A percentile compares a stretch with the other conserved stretches of the same genome.
Evolutionary conservation across 1,140 invertebrate species (phyloP).

Genomic region (Neoseiulus cucumeris): DNA sequence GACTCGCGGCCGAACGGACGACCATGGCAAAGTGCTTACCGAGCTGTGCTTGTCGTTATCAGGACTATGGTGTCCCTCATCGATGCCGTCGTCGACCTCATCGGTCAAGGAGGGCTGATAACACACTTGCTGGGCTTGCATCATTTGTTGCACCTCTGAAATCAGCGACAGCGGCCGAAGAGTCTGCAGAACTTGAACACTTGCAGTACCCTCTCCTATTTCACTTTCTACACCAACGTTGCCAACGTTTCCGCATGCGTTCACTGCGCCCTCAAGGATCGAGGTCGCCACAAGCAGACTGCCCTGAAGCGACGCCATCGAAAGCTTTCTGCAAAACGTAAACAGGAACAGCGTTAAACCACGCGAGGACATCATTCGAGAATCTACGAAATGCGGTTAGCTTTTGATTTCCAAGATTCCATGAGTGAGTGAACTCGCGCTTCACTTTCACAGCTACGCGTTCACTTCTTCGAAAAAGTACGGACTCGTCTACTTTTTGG

Average conservation of each 20-base stretch:
- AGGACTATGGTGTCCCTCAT: slow-evolving; percentile 10
- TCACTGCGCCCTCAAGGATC: slow-evolving; percentile 10
- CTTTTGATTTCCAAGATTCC: too few species aligned
- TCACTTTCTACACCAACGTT: slow-evolving; percentile 8
- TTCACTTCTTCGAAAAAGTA: too few species aligned
- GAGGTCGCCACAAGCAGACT: slow-evolving; percentile 11
- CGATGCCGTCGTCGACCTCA: not conserved
- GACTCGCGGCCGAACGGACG: too few species aligned
- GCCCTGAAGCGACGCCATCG: slow-evolving; percentile 11
- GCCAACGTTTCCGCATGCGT: slow-evolving; percentile 11
- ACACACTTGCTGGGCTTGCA: slow-evolving; percentile 8
- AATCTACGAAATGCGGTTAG: too few species aligned
- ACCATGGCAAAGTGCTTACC: not conserved
- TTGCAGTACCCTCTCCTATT: not conserved
- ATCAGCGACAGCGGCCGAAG: slow-evolving; percentile 10
- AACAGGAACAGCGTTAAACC: not conserved
- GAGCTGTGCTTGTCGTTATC: not conserved
- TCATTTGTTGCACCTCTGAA: slow-evolving; percentile 7
- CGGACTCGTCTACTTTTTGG: too few species aligned
- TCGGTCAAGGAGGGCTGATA: not conserved
- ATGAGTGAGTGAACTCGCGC: too few species aligned
- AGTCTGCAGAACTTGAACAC: not conserved
- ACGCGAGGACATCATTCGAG: too few species aligned
- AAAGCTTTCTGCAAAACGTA: not conserved
- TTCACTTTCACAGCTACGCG: too few species aligned